Evolutionary conservation across 2,113 vertebrate species (phyloP).

Genomic region (Hiodon tergisus): DNA sequence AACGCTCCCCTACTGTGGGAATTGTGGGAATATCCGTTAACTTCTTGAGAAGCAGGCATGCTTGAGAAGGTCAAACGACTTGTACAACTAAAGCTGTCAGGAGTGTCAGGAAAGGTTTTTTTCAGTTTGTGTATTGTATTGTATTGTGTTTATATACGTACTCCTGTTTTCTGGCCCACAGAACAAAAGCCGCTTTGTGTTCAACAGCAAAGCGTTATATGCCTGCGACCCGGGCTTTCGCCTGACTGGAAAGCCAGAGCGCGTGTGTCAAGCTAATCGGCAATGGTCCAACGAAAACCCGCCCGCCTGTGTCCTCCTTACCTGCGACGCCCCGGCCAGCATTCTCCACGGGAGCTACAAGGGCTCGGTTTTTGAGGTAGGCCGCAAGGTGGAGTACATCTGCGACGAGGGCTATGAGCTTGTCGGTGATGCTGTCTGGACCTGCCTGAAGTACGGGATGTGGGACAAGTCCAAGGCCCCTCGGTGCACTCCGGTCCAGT

Average conservation of each 20-base stretch:
- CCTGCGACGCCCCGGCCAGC: conserved; percentile 76
- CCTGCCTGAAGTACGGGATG: conserved; percentile 80
- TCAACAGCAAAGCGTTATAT: conserved; percentile 75
- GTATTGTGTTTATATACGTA: background rate
- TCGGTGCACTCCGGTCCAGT: conserved; percentile 78
- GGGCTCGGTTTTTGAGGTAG: conserved; percentile 77
- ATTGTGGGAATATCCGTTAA: background rate
- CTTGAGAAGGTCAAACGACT: too few species aligned
- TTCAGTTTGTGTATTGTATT: background rate
- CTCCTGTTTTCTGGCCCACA: conserved; percentile 43
- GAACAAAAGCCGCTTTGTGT: conserved; percentile 67
- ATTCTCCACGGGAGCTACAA: conserved; percentile 70
- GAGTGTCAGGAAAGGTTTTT: background rate
- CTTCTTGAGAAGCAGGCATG: background rate
- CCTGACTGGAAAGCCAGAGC: conserved; percentile 67
- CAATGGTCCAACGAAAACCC: conserved; percentile 81
- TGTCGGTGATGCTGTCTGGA: conserved; percentile 76
- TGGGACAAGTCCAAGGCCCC: conserved; percentile 78
- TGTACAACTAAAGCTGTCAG: background rate
- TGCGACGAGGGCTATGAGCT: conserved; percentile 91
- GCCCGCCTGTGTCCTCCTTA: conserved; percentile 75
- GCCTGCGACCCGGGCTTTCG: conserved; percentile 77
- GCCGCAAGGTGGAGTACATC: conserved; percentile 78
- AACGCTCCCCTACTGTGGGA: conserved; percentile 19
- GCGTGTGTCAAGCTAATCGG: conserved; percentile 84